A percentile compares a stretch with the other conserved stretches of the same genome.
Conservation (phyloP, 2,888 invertebrate species). For the Ecliptopera silaceata region DNA sequence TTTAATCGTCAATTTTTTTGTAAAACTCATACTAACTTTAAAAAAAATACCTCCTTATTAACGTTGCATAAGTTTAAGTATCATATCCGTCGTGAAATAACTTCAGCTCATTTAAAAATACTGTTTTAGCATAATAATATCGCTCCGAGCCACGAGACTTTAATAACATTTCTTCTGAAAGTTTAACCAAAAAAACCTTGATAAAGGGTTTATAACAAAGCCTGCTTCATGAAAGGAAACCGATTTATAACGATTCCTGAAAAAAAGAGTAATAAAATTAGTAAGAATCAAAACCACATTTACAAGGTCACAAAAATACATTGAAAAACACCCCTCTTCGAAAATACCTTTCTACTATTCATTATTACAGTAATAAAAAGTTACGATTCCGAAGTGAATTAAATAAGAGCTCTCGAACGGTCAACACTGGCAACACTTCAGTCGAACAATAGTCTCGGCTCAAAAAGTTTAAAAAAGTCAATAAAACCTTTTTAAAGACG, state of each 20-base stretch:
- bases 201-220: slow-evolving; percentile 13
- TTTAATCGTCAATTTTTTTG: too few relatives aligned
- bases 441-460: neutral
- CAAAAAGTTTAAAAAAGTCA: neutral
- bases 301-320: neutral
- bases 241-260: slow-evolving; percentile 4
- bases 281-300: too few relatives aligned
- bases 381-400: slow-evolving; percentile 17
- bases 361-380: slow-evolving; percentile 23
- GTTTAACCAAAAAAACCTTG: slow-evolving; percentile 9
- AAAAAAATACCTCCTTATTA: too few relatives aligned
- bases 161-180: slow-evolving; percentile 19
- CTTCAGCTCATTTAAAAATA: neutral
- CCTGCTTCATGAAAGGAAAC: slow-evolving; percentile 1
- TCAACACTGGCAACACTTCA: slow-evolving; percentile 13
- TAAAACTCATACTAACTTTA: too few relatives aligned
- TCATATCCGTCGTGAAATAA: neutral
- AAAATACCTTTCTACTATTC: slow-evolving; percentile 22
- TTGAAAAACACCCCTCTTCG: slow-evolving; percentile 6
- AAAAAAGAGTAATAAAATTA: too few relatives aligned
- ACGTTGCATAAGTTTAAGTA: too few relatives aligned
- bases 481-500: too few relatives aligned
- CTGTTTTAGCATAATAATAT: slow-evolving; percentile 9
- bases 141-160: slow-evolving; percentile 9
- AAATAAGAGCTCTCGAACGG: slow-evolving; percentile 18